Evolutionary conservation across 2,888 invertebrate genomes (phyloP), one percentile per base, ranked within the genome.

Genomic region (Drosophila yooni): DNA sequence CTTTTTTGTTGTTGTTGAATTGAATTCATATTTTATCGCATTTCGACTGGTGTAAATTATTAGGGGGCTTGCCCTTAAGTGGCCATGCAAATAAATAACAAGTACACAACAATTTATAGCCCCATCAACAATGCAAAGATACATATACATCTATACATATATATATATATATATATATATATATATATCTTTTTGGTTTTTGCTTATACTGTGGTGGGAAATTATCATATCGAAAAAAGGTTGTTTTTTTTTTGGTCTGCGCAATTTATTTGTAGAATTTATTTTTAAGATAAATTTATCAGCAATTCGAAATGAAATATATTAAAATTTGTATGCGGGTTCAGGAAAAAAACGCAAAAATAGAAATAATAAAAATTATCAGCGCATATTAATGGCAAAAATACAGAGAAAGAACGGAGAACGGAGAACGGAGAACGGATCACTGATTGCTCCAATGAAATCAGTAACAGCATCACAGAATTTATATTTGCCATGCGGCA

Each of bases 71-170:
- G 61, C 54, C 70, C 65, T 79, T 73, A 70, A 84, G 82, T 82
- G 73, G 72, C 60, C 64, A 85, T 89, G 89, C 89, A 89, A 85
- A 89, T 85, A 85, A 82, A 82, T 80, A 82, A 80, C 85, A 78
- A 80, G 88, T 84, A 72, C 73, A 82, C 66, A 6, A 60, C 15
- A 74, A 79, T 79, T 79, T 79, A 78, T 52, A 34, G 38, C 59
- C 72, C 29, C 68, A 34, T 40, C 25, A 56, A 56, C 31, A 63
- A 67, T 48, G 21, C 21, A 56, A 56, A 38, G 25, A 25, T 25
- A 15, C 59, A 33, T 15, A 8, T 65, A 21, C 21, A 21, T 21
- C 21, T 21, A 25, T 25, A 15, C 59, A 33, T 15, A 2, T 65
- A 18, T 29, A 18, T 6, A n/a, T 21, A 18, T 34, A 18, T 29